Evolutionary conservation across 1,140 invertebrate species (phyloP), one percentile per base, ranked within the genome.

Genomic region (Hycleus phaleratus): DNA sequence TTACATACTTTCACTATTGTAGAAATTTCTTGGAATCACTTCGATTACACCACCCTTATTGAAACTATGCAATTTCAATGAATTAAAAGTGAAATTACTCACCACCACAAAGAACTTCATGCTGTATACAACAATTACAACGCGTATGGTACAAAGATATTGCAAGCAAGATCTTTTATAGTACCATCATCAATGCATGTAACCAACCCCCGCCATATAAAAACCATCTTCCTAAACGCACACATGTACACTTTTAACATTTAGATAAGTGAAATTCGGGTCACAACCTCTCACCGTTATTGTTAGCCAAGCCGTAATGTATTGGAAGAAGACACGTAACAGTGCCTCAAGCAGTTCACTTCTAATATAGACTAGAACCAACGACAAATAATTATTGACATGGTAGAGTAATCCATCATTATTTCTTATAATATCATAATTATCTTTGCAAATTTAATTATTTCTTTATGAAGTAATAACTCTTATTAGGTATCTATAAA

Each of bases 181-280:
- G 62, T 54, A 45, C 60, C 49, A 57, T 58, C 59, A 8, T 57
- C 49, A 40, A 40, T 58, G 4, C 2, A 47, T 24, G 44, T 42
- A 24, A 49, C 44, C 26, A 46, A 62, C 56, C 60, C 44, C 60
- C 51, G 49, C 32, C 46, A 49, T 46, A 26, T 24, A 56, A 46
- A 49, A 47, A 60, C 18, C 46, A 58, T 26, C 49, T 59, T 54
- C 46, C 49, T 45, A 18, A 49, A 49, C 9, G 45, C 42, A 45
- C 42, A 12, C 25, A n/a, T 59, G 45, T 42, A n/a, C 39, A 26
- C 42, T 26, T 42, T 59, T 61, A 60, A 55, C 45, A 56, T 58
- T 64, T 60, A 26, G 63, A 60, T 64, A 61, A 61, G 60, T 52
- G 57, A 62, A 67, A 67, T 61, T 60, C 58, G 63, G 65, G 65